These are phyloP conservation scores for Halichoerus grypus DNA, from an alignment of 2,113 vertebrate species.

Conservation along the genomic window DNA sequence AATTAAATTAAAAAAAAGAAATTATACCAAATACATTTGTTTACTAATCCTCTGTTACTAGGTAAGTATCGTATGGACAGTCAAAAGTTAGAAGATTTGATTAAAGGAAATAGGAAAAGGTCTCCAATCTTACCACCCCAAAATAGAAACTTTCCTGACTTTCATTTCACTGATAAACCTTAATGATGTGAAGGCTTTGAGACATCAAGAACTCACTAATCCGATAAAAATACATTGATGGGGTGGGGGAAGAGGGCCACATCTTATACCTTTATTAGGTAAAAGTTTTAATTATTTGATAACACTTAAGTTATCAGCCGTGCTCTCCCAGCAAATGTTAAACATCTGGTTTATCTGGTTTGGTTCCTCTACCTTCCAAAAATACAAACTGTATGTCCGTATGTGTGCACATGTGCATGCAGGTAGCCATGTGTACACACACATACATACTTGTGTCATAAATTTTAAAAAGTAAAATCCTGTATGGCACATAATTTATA, in stretches of 20 bases:
- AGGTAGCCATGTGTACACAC: not conserved
- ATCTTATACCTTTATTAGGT: not conserved
- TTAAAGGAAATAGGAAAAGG: not conserved
- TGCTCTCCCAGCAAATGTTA: not conserved
- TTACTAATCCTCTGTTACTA: not conserved
- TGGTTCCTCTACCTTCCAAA: not conserved
- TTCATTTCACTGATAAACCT: not conserved
- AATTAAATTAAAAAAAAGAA: not conserved
- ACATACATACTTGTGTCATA: not conserved
- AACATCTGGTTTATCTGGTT: not conserved
- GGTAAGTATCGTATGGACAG: not conserved
- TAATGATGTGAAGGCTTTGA: not conserved
- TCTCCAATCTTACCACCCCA: not conserved
- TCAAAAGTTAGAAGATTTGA: not conserved
- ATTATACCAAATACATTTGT: not conserved
- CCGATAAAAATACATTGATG: not conserved
- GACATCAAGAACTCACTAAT: not conserved
- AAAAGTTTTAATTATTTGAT: not conserved
- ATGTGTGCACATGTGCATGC: not conserved
- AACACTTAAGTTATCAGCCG: not conserved
- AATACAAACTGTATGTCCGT: not conserved
- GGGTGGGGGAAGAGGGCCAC: rapidly evolving
- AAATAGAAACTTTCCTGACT: not conserved
- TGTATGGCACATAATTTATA: not conserved
- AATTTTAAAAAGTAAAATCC: not conserved